phyloP scores from a whole-genome alignment of 2,113 vertebrate genomes.

The Oncorhynchus kisutch region DNA sequence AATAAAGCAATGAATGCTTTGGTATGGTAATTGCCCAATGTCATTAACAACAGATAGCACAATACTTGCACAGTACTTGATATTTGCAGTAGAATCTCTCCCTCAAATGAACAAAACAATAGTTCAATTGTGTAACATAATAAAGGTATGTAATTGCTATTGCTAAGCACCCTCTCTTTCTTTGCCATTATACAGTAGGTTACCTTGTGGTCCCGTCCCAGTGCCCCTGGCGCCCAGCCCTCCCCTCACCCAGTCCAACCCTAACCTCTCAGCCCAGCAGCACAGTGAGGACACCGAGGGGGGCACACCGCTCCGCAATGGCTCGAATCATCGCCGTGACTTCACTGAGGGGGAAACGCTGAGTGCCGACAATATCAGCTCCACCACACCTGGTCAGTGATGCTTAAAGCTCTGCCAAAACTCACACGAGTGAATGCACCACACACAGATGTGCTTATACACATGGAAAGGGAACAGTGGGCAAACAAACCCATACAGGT shows the following conservation, averaged over 20 bases:
- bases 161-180: background rate
- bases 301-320: constrained; percentile 65
- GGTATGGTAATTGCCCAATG: too few relatives aligned
- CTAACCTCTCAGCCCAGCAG: constrained; percentile 70
- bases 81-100: too few relatives aligned
- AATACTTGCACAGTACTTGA: too few relatives aligned
- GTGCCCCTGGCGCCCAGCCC: constrained; percentile 75
- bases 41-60: too few relatives aligned
- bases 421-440: background rate
- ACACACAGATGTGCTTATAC: background rate
- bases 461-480: background rate
- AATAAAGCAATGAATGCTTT: too few relatives aligned
- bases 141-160: too few relatives aligned
- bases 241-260: constrained; percentile 79
- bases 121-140: too few relatives aligned
- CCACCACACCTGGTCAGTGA: constrained; percentile 64
- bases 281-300: constrained; percentile 49
- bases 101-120: too few relatives aligned
- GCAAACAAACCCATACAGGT: background rate
- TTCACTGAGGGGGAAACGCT: constrained; percentile 70
- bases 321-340: constrained; percentile 70
- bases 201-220: constrained; percentile 76
- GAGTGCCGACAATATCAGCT: constrained; percentile 60
- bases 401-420: background rate
- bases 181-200: constrained; percentile 61